Conservation (phyloP, 2,888 invertebrate genomes). For the Eupithecia subfuscata region DNA sequence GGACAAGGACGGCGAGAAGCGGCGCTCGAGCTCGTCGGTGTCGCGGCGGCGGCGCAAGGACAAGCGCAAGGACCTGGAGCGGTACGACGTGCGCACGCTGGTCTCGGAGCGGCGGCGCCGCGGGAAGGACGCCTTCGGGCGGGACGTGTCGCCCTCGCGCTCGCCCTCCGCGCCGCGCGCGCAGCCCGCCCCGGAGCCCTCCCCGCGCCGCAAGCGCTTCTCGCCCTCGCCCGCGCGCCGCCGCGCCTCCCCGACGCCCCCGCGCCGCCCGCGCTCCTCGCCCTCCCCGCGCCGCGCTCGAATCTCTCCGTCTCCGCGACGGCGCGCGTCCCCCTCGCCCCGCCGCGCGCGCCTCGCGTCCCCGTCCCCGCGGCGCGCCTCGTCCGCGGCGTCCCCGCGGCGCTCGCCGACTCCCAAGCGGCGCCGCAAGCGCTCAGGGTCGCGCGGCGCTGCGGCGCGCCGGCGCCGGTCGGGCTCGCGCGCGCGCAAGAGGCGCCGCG, state of each 20-base stretch:
- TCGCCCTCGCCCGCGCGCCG: not conserved
- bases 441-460: conserved; percentile 50
- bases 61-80: conserved; percentile 90
- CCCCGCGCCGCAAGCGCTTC: not conserved
- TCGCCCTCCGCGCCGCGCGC: conserved; percentile 33
- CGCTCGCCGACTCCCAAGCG: conserved; percentile 51
- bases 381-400: conserved; percentile 55
- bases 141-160: conserved; percentile 85
- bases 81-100: conserved; percentile 92
- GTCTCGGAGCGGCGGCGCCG: conserved; percentile 87
- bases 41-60: conserved; percentile 70
- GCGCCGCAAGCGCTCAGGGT: conserved; percentile 54
- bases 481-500: conserved; percentile 58
- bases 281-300: not conserved
- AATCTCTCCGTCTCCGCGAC: not conserved
- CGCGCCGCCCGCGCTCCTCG: not conserved
- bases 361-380: conserved; percentile 50
- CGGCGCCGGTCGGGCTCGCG: conserved; percentile 57
- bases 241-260: not conserved
- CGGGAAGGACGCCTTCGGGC: conserved; percentile 90
- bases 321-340: conserved; percentile 41
- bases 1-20: conserved; percentile 58
- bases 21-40: conserved; percentile 52
- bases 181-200: not conserved
- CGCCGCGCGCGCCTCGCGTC: conserved; percentile 42